Conservation (phyloP, 2,113 vertebrate species). For the Leucopternis melanops region DNA sequence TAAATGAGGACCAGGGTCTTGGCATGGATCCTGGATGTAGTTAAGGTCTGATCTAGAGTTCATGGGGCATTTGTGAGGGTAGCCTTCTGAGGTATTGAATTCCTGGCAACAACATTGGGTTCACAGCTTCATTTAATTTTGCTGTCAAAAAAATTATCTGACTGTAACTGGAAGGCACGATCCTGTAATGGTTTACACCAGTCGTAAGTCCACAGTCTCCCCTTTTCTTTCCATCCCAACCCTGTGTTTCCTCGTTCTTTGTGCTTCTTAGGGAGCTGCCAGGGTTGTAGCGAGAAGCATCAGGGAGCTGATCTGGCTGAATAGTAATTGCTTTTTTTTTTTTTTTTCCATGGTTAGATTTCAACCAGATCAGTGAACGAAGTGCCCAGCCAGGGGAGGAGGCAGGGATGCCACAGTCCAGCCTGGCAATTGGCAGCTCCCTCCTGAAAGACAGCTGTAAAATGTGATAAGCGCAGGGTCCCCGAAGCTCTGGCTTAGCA, state of each 20-base stretch:
- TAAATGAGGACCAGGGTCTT: background rate
- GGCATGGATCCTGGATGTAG: background rate
- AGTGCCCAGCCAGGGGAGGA: background rate
- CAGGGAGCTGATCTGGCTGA: background rate
- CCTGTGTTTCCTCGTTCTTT: background rate
- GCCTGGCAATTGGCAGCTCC: background rate
- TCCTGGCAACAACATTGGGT: too few relatives aligned
- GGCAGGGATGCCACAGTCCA: background rate
- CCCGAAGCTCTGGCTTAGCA: background rate
- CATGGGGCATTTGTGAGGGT: too few relatives aligned
- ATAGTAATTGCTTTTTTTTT: background rate
- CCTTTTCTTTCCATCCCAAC: background rate
- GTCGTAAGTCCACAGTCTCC: background rate
- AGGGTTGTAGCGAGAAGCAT: background rate
- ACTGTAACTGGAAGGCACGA: background rate
- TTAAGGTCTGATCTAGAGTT: background rate
- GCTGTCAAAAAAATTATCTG: background rate
- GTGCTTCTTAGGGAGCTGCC: background rate
- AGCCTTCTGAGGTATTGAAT: too few relatives aligned
- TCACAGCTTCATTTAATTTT: too few relatives aligned
- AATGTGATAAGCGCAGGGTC: rapidly evolving
- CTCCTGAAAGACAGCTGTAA: background rate
- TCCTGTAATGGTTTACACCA: background rate
- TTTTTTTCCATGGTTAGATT: background rate
- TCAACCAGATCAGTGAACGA: background rate